Percentiles rank a stretch among this genome's conserved stretches.
phyloP scores from a whole-genome alignment of 2,888 invertebrate species.

The Subacronicta megacephala region DNA sequence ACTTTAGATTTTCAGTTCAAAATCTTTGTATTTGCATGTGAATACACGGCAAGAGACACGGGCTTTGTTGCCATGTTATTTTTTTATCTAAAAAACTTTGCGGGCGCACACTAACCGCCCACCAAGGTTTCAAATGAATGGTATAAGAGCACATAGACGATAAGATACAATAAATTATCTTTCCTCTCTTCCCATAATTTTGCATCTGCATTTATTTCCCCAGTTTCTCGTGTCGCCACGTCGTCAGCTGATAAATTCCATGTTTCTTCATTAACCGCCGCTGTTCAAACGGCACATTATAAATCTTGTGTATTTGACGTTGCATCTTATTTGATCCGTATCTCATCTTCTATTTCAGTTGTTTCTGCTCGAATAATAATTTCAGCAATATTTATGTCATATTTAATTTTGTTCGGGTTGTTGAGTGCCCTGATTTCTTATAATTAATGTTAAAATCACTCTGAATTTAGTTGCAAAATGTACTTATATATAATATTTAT shows the following conservation, averaged over 20 bases:
- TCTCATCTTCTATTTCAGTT: conserved; percentile 55
- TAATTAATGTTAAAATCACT: background rate
- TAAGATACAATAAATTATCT: background rate
- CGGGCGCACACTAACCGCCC: too few species aligned
- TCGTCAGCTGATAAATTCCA: conserved; percentile 63
- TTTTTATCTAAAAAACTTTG: too few species aligned
- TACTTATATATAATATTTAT: too few species aligned
- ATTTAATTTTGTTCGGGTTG: conserved; percentile 19
- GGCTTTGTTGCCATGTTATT: too few species aligned
- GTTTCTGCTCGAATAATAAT: conserved; percentile 36
- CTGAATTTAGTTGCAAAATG: background rate
- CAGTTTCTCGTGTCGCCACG: conserved; percentile 48
- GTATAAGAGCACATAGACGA: background rate
- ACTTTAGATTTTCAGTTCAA: too few species aligned
- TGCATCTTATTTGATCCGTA: conserved; percentile 52
- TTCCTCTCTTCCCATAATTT: conserved; percentile 30
- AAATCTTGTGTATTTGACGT: conserved; percentile 64
- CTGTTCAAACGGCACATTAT: conserved; percentile 49
- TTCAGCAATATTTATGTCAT: conserved; percentile 45
- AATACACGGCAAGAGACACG: too few species aligned
- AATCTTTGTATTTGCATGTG: too few species aligned
- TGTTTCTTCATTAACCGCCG: conserved; percentile 58
- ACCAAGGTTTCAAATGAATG: conserved; percentile 5
- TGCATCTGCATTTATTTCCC: conserved; percentile 43
- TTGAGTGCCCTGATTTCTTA: conserved; percentile 1